Base-by-base conservation (phyloP, 2,113 vertebrate genomes). In the Miniopterus natalensis region DNA sequence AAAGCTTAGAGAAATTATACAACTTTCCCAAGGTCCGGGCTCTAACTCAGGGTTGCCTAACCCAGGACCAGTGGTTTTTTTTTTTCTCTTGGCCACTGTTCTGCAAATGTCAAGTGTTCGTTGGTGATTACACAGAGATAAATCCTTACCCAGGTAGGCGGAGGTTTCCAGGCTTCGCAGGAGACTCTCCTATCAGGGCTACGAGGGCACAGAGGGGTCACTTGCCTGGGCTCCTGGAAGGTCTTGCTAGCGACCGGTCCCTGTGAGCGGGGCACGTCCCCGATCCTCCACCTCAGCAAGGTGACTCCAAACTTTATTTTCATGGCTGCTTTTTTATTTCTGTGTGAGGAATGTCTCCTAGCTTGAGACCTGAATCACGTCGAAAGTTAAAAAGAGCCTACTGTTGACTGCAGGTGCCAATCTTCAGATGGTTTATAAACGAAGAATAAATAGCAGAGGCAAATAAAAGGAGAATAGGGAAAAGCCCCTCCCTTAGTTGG, bases 331-430 rank as follows among this genome's bases (percentile, higher is more conserved):
- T 55, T 23, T 59, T 63, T 63, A 9, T 27, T 89, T 92, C 75
- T 87, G 53, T 70, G 0, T 31, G 15, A 45, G 61, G 36, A 95
- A 90, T 8, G n/a, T 68, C 63, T 27, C 40, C 31, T 65, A 45
- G 13, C 70, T 75, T 3, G 7, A 65, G 8, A 83, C 20, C 49
- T 63, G 51, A 88, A 57, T 63, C 21, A 42, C 3, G 13, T 74
- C 88, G 79, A 83, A 94, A 47, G 78, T 53, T 86, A 45, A 81
- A 49, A 27, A 31, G 92, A 71, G 18, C 51, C 51, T 68, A 70
- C 78, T 36, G 27, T 2, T 47, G 55, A 18, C 55, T 10, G 23
- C 49, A 83, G 36, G 31, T 8, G 73, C 55, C 93, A 70, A 89
- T 23, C 78, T 25, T n/a, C 14, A 65, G 31, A 84, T 66, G 83